Evolutionary conservation across 92 coral and sea anemone species (phyloP).

Genomic region (Epizoanthus ramosus): DNA sequence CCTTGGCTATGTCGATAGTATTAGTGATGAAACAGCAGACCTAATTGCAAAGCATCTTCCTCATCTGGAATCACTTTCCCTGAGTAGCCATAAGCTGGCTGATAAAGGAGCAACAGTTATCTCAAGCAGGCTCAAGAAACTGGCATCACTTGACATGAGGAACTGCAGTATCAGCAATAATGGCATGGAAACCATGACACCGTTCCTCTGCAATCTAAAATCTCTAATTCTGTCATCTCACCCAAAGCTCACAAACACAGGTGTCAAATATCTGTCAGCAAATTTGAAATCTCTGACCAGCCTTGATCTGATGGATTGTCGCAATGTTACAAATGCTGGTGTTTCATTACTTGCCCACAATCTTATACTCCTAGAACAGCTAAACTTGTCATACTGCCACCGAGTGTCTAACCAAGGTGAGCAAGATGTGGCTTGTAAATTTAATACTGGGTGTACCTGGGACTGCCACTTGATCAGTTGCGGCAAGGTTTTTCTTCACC

Average conservation of each 20-base stretch:
- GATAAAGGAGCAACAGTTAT: constrained; percentile 73
- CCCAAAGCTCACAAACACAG: constrained; percentile 81
- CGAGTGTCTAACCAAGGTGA: constrained; percentile 82
- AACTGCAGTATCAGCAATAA: constrained; percentile 80
- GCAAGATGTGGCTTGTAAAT: neutral
- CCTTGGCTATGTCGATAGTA: constrained; percentile 84
- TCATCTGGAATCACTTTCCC: constrained; percentile 73
- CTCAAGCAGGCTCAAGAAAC: constrained; percentile 74
- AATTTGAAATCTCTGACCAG: constrained; percentile 81
- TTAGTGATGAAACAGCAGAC: constrained; percentile 77
- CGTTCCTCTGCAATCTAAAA: constrained; percentile 61
- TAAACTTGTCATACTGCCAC: constrained; percentile 85
- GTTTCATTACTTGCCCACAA: constrained; percentile 72
- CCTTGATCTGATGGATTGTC: constrained; percentile 89
- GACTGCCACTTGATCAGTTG: neutral
- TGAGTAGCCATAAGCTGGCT: constrained; percentile 78
- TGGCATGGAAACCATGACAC: constrained; percentile 77
- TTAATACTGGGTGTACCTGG: neutral
- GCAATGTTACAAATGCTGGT: constrained; percentile 82
- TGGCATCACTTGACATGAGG: constrained; percentile 81
- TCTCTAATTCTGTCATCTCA: constrained; percentile 80
- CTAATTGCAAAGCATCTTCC: constrained; percentile 73
- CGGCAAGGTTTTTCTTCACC: no score
- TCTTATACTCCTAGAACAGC: constrained; percentile 71
- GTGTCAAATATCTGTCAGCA: constrained; percentile 75